Evolutionary conservation across 2,113 vertebrate genomes (phyloP).

Genomic region (Dromiciops gliroides): DNA sequence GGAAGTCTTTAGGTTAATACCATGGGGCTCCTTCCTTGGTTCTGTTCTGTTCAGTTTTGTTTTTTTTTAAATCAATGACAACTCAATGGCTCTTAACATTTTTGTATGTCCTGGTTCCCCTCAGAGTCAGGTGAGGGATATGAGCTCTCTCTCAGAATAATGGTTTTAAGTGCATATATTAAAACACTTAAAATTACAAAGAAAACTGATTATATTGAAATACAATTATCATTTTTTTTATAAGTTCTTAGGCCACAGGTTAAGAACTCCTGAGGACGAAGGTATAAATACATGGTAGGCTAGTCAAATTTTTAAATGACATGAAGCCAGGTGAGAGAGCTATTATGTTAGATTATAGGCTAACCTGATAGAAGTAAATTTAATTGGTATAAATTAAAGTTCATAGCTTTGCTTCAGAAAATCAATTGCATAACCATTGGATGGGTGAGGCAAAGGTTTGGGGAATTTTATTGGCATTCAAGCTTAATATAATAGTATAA

Average conservation of each 20-base stretch:
- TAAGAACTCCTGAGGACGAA: not conserved
- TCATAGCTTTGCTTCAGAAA: not conserved
- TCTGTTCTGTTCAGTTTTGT: not conserved
- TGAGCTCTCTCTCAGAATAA: not conserved
- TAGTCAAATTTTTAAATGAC: not conserved
- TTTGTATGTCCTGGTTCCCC: not conserved
- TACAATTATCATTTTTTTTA: not conserved
- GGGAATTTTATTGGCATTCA: not conserved
- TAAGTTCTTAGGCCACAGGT: not conserved
- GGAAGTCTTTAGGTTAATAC: not conserved
- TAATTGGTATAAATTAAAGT: not conserved
- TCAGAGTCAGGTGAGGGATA: not conserved
- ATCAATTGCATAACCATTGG: not conserved
- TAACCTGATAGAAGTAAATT: not conserved
- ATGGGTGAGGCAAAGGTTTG: not conserved
- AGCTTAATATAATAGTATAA: not conserved
- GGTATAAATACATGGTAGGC: no score
- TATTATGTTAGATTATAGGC: not conserved
- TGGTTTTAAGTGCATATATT: not conserved
- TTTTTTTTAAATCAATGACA: not conserved
- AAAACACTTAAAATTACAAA: not conserved
- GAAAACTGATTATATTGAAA: not conserved
- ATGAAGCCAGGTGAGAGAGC: not conserved
- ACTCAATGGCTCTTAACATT: not conserved
- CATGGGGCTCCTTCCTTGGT: not conserved